These are phyloP conservation scores for Andrena haemorrhoa DNA, from an alignment of 2,888 invertebrate species.

Conservation along the genomic window DNA sequence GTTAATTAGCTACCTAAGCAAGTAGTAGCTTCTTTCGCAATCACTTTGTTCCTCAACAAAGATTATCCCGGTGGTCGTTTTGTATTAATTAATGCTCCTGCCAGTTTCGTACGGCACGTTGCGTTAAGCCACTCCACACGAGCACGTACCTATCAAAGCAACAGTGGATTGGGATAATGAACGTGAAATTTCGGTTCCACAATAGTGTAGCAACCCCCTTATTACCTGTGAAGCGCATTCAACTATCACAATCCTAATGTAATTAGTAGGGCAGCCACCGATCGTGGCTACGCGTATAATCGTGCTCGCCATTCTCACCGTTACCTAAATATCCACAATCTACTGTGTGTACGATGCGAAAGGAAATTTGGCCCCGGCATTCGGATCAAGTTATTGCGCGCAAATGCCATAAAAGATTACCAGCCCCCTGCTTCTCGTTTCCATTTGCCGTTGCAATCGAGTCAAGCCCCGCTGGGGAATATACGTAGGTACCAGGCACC, in stretches of 20 bases:
- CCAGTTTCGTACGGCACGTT: neutral
- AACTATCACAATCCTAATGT: slow-evolving; percentile 54
- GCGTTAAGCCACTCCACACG: too few relatives aligned
- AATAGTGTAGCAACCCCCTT: slow-evolving; percentile 37
- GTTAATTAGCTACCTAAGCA: too few relatives aligned
- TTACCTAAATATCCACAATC: slow-evolving; percentile 8
- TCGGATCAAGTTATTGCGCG: neutral
- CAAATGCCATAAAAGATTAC: neutral
- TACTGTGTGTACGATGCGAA: neutral
- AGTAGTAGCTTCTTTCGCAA: too few relatives aligned
- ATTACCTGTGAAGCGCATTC: slow-evolving; percentile 46
- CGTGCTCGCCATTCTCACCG: neutral
- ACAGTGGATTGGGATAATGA: slow-evolving; percentile 44
- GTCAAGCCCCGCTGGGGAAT: slow-evolving; percentile 13
- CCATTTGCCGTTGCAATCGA: slow-evolving; percentile 18
- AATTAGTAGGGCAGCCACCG: slow-evolving; percentile 34
- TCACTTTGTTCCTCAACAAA: too few relatives aligned
- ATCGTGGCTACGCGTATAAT: neutral
- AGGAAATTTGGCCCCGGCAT: neutral
- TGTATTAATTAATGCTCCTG: neutral
- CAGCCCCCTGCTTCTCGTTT: neutral
- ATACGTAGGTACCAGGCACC: slow-evolving; percentile 1
- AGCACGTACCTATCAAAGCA: slow-evolving; percentile 6
- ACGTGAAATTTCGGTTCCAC: slow-evolving; percentile 35
- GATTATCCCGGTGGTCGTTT: too few relatives aligned